Evolutionary conservation across 92 coral and sea anemone species (phyloP).

Genomic region (Palythoa grandis): DNA sequence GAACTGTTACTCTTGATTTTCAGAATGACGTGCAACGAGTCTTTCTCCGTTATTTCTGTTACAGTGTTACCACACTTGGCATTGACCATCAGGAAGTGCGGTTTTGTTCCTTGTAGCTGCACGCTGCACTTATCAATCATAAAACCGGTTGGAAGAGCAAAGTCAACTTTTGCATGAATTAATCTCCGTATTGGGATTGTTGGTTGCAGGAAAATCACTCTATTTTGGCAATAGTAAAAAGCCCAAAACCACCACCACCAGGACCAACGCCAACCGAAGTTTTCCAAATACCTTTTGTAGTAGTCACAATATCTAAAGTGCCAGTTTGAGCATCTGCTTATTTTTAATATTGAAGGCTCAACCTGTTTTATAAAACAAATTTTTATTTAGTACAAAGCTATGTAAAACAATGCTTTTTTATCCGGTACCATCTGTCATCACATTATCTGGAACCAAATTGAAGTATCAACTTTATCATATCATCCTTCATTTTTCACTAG

Average conservation of each 20-base stretch:
- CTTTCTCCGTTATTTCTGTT: not conserved
- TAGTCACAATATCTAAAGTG: too few species aligned
- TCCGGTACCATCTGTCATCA: too few species aligned
- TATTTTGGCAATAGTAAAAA: not conserved
- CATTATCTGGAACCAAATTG: too few species aligned
- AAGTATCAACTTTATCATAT: too few species aligned
- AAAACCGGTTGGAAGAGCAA: not conserved
- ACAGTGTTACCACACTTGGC: not conserved
- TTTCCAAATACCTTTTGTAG: too few species aligned
- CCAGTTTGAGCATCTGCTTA: constrained; percentile 1
- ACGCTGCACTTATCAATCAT: not conserved
- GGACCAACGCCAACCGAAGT: too few species aligned
- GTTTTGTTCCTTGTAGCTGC: too few species aligned
- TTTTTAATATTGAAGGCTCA: not conserved
- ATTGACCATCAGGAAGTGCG: not conserved
- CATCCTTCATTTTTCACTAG: too few species aligned
- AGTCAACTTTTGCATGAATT: not conserved
- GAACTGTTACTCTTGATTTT: not conserved
- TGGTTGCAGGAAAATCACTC: not conserved
- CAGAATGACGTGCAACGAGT: not conserved
- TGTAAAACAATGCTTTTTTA: too few species aligned
- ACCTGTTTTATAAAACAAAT: not conserved
- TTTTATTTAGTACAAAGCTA: too few species aligned
- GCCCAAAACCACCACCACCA: not conserved
- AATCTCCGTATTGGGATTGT: not conserved